Evolutionary conservation across 2,797 vertebrate species (phyloP), one percentile per base, ranked within the genome.

Genomic region (Clarias platycephalus): DNA sequence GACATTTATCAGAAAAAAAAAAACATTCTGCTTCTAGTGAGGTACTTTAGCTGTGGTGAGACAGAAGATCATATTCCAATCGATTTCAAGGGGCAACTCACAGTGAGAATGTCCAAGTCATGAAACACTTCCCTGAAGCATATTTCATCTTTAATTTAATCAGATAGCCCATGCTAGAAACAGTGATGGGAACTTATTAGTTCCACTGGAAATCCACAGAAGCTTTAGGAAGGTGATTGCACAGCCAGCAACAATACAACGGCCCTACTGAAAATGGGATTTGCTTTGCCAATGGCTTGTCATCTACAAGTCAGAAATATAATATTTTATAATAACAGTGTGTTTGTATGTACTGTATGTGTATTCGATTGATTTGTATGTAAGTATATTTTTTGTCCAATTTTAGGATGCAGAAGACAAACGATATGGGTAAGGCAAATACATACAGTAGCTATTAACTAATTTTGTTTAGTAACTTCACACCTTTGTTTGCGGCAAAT

Each of bases 361-460:
- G 22, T 68, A 60, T 83, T 40, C 72, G n/a, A 64, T 5, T 63
- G 0, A 64, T 22, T 49, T 82, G 70, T 31, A 6, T 71, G 2
- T 55, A 62, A 26, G 49, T 81, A 15, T 63, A 44, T 70, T 58
- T 74, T 77, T 68, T 70, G 44, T 85, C 68, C 79, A 92, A 72
- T 92, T 94, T 86, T 91, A 95, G 94, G 92, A 93, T 66, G 84
- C 90, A 72, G 88, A 91, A 87, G 92, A 91, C 85, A 93, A 89
- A 79, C 92, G 78, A 86, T 89, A 88, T 82, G 89, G 94, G 94
- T 95, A 94, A 89, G 92, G 18, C 26, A 62, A 80, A 40, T 70
- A 86, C 77, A 79, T 44, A 26, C 77, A 58, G 16, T 57, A 22
- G 49, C 26, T 31, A 57, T 3, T 53, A 4, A 58, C 6, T 53